Evolutionary conservation across 2,888 invertebrate species (phyloP).

Genomic region (Drosophila birchii): DNA sequence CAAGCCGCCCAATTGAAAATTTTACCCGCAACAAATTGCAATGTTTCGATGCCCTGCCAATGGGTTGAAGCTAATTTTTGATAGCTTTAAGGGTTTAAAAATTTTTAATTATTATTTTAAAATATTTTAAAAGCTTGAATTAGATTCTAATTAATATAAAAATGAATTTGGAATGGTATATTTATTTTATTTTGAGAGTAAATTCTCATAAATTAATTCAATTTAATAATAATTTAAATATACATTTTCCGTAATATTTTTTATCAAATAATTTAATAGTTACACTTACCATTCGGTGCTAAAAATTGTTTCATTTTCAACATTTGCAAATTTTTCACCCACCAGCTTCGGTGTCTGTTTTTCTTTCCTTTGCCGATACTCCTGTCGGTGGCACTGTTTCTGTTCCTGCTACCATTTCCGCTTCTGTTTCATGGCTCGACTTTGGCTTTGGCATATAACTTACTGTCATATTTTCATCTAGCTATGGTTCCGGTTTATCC

Average conservation of each 20-base stretch:
- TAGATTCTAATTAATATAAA: not conserved
- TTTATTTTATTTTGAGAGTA: not conserved
- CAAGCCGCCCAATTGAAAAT: constrained; percentile 1
- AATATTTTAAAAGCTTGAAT: not conserved
- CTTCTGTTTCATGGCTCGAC: constrained; percentile 34
- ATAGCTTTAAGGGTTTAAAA: not conserved
- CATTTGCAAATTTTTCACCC: constrained; percentile 18
- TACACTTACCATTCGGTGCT: not conserved
- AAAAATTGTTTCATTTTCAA: not conserved
- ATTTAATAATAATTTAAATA: not conserved
- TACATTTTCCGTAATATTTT: not conserved
- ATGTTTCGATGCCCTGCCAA: constrained; percentile 30
- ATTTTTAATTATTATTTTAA: not conserved
- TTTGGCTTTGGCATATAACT: constrained; percentile 69
- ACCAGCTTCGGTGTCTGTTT: constrained; percentile 3
- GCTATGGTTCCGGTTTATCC: constrained; percentile 9
- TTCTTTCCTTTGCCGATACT: constrained; percentile 3
- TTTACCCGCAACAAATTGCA: constrained; percentile 35
- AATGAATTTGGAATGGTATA: not conserved
- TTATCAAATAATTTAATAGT: not conserved
- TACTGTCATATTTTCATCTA: constrained; percentile 78
- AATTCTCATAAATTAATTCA: not conserved
- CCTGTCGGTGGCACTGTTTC: constrained; percentile 21
- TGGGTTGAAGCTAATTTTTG: not conserved
- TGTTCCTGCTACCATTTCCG: constrained; percentile 22